Evolutionary conservation across 2,797 vertebrate species (phyloP), one percentile per base, ranked within the genome.

Genomic region (Cheracebus regulus): DNA sequence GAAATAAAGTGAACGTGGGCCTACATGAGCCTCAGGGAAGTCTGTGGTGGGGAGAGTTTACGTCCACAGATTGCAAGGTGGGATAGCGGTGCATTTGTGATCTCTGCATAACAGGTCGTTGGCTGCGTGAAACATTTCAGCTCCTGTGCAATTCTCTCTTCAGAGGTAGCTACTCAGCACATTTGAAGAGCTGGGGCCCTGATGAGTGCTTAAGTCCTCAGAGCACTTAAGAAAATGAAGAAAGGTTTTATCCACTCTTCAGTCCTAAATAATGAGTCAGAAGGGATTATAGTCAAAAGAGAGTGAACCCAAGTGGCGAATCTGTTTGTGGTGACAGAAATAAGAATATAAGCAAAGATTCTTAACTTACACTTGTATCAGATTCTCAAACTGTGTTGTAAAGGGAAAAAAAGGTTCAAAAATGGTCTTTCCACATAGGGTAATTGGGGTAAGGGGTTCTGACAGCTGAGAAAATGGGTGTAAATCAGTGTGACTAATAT

Each of bases 221-320:
- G 67, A 78, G 96, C 86, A 52, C 94, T 96, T 88, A 55, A 70
- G 83, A 46, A 82, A 94, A 95, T 64, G 85, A 94, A 64, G 90
- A n/a, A 2, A 46, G 41, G 30, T 73, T 84, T 80, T 72, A 81
- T 86, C 91, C 17, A 1, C 75, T 78, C 93, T 93, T 78, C 88
- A 39, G 81, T 72, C 90, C 70, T 73, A 73, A 95, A 78, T 85
- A 67, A 95, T 28, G 73, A 94, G 84, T 48, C 93, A 76, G 88
- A 61, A 55, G 93, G 92, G 93, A 67, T 78, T 76, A 72, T 0
- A 28, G 89, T 64, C n/a, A n/a, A 28, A 78, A 76, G 57, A 28
- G 75, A 46, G 24, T 0, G 20, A 50, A 82, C 58, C 72, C 39
- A 88, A 64, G 50, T 17, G 33, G 72, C 26, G 20, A 78, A 75